These are phyloP conservation scores for Serinus canaria DNA, from an alignment of 2,113 vertebrate species.

Conservation along the genomic window DNA sequence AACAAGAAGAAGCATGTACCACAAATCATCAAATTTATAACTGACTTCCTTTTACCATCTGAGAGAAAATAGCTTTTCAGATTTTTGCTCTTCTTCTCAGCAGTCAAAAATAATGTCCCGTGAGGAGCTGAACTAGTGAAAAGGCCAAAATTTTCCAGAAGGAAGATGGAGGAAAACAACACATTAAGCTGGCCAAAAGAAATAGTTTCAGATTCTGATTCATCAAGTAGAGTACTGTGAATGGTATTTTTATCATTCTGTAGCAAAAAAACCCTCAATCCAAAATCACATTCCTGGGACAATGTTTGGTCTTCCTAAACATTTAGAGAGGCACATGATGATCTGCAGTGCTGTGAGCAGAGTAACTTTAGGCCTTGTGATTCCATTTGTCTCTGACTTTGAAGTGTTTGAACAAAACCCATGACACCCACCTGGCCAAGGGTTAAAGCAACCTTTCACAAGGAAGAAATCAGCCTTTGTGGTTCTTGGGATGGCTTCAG, in stretches of 20 bases:
- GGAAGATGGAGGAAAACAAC: not conserved
- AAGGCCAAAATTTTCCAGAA: conserved; percentile 49
- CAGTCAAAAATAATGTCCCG: not conserved
- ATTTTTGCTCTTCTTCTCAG: not conserved
- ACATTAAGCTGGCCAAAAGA: conserved; percentile 13
- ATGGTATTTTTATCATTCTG: not conserved
- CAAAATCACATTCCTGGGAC: not conserved
- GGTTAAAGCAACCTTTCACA: not conserved
- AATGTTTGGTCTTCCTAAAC: not conserved
- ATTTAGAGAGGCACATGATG: not conserved
- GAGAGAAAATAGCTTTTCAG: not conserved
- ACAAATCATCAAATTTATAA: not conserved
- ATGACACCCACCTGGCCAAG: not conserved
- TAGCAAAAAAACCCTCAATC: not conserved
- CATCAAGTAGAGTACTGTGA: not conserved
- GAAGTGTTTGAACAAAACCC: not conserved
- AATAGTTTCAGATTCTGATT: conserved; percentile 1
- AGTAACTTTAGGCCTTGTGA: not conserved
- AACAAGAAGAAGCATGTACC: not conserved
- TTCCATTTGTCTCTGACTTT: not conserved
- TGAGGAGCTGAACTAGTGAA: not conserved
- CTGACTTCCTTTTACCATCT: not conserved
- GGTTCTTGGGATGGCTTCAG: not conserved
- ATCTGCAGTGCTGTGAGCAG: not conserved
- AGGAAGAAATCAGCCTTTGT: not conserved